Percentiles rank a stretch among this genome's conserved stretches.
Conservation (phyloP, 2,888 invertebrate genomes). For the Callimorpha dominula region DNA sequence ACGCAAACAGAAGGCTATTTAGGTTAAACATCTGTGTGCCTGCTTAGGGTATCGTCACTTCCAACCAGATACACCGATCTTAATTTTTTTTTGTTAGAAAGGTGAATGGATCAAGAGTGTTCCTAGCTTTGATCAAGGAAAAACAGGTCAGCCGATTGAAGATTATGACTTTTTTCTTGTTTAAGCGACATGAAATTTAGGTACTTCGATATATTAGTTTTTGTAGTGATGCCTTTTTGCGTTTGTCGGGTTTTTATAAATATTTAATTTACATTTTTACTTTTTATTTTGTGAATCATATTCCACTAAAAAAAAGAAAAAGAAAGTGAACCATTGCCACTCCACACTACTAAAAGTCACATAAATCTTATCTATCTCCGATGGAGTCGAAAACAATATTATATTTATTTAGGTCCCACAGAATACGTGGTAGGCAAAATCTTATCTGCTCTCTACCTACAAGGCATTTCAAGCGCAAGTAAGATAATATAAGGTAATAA, state of each 20-base stretch:
- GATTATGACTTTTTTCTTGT: too few relatives aligned
- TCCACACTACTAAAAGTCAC: neutral
- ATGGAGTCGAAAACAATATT: neutral
- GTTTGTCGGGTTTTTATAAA: too few relatives aligned
- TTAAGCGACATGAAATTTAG: too few relatives aligned
- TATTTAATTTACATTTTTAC: neutral
- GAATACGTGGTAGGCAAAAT: neutral
- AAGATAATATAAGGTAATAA: neutral
- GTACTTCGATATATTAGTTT: too few relatives aligned
- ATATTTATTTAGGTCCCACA: neutral
- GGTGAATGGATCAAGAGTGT: neutral
- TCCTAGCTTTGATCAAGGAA: neutral
- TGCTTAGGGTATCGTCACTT: neutral
- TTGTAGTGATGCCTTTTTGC: too few relatives aligned
- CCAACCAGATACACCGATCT: neutral
- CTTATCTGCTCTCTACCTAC: neutral
- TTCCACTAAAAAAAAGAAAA: too few relatives aligned
- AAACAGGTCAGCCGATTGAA: too few relatives aligned
- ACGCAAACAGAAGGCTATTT: neutral
- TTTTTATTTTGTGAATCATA: neutral
- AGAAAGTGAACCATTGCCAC: too few relatives aligned
- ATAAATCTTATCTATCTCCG: neutral
- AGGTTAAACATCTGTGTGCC: neutral
- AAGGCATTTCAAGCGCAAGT: too few relatives aligned
- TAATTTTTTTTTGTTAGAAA: neutral